Percentiles rank a stretch among this genome's conserved stretches.
phyloP scores from a whole-genome alignment of 2,113 vertebrate species.

The Capreolus pygargus region DNA sequence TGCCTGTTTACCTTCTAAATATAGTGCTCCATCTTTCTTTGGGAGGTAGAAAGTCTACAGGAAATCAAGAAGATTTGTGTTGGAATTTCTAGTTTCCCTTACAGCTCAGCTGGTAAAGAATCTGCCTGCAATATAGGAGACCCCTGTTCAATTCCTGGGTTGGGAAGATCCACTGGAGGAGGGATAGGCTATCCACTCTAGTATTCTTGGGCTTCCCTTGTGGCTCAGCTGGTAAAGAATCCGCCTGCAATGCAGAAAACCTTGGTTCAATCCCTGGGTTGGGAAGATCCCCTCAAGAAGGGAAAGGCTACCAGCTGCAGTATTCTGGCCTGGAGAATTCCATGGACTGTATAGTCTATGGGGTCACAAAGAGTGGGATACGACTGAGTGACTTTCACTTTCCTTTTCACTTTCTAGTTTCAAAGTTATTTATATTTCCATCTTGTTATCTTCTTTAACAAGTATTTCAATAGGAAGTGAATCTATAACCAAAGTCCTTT shows the following conservation, averaged over 20 bases:
- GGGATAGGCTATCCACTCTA: neutral
- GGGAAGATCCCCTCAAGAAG: neutral
- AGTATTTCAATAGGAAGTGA: neutral
- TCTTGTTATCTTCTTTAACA: neutral
- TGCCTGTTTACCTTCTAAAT: neutral
- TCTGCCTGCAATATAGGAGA: neutral
- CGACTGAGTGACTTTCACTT: neutral
- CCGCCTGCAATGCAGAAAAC: fast-evolving
- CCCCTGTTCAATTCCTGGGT: neutral
- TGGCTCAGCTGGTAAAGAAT: neutral
- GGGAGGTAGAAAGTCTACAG: neutral
- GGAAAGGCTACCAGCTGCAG: neutral
- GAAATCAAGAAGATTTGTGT: neutral
- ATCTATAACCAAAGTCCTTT: neutral
- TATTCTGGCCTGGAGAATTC: neutral
- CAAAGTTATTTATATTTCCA: neutral
- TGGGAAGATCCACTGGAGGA: neutral
- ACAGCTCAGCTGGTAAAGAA: neutral
- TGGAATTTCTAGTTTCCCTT: neutral
- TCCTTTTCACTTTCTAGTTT: neutral
- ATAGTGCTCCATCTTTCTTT: neutral
- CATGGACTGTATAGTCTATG: neutral
- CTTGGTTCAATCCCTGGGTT: fast-evolving
- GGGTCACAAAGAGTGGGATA: neutral
- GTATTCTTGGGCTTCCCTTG: neutral